phyloP scores from a whole-genome alignment of 2,113 vertebrate genomes.

The Crocuta crocuta region DNA sequence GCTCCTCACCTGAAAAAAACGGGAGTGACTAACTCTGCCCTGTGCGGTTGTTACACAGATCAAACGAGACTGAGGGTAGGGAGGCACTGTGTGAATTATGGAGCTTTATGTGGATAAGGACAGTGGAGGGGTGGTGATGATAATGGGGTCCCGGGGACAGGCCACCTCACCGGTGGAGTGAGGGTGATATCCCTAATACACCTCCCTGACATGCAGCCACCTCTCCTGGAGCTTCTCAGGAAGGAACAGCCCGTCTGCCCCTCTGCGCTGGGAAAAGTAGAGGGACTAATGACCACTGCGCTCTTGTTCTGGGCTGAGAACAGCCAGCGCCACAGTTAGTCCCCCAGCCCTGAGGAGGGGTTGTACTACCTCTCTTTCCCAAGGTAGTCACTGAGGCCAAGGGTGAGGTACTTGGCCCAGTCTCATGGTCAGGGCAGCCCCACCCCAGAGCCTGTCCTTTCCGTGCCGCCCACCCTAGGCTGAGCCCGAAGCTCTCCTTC shows the following conservation, averaged over 20 bases:
- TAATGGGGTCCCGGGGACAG: not conserved
- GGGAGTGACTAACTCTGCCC: not conserved
- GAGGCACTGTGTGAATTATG: not conserved
- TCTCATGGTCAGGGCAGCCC: not conserved
- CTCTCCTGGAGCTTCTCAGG: not conserved
- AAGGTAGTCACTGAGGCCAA: not conserved
- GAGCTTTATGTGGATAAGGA: not conserved
- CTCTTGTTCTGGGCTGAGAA: not conserved
- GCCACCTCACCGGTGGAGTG: not conserved
- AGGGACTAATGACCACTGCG: no score
- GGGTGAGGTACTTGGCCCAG: no score
- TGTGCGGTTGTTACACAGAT: not conserved
- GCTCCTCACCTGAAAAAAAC: not conserved
- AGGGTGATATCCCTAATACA: not conserved
- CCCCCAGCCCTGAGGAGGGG: not conserved
- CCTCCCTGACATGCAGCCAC: not conserved
- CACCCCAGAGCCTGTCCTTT: not conserved
- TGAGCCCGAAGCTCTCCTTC: not conserved
- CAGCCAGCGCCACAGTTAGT: not conserved
- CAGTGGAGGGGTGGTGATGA: not conserved
- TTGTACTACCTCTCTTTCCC: not conserved
- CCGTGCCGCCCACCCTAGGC: not conserved
- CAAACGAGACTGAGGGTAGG: not conserved
- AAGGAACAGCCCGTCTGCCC: not conserved
- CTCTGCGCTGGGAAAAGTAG: not conserved